Evolutionary conservation across 2,888 invertebrate species (phyloP).

Genomic region (Tineola bisselliella): DNA sequence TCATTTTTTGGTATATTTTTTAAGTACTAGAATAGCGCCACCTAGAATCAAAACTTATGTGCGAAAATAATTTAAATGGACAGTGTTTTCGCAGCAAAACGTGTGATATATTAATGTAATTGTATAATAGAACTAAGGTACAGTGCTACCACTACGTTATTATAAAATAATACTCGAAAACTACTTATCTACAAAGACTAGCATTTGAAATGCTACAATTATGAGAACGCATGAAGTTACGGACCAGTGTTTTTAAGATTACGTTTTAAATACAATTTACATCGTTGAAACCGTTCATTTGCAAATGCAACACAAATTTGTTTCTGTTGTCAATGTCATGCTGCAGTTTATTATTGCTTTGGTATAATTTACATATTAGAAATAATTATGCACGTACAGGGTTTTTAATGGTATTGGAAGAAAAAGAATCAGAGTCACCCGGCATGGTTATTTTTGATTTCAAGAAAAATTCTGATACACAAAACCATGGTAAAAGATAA

Average conservation of each 20-base stretch:
- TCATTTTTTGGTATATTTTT: constrained; percentile 29
- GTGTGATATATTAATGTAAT: neutral
- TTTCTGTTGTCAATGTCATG: too few species aligned
- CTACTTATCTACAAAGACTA: constrained; percentile 28
- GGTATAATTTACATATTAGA: too few species aligned
- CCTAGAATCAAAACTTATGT: constrained; percentile 17
- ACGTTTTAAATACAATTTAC: too few species aligned
- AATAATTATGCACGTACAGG: too few species aligned
- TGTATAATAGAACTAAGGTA: neutral
- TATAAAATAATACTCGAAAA: constrained; percentile 30
- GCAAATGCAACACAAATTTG: too few species aligned
- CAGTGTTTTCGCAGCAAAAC: neutral
- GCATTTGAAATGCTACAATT: constrained; percentile 44
- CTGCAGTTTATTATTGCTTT: too few species aligned
- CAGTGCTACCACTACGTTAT: neutral
- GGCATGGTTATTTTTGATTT: too few species aligned
- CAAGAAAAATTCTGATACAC: too few species aligned
- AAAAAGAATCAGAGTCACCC: too few species aligned
- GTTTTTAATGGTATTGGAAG: too few species aligned
- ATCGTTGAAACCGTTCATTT: too few species aligned
- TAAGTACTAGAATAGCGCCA: constrained; percentile 58
- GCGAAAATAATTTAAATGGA: constrained; percentile 10
- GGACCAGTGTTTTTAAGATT: neutral
- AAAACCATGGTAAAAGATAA: too few species aligned
- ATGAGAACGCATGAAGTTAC: neutral